These are phyloP conservation scores for Aramus guarauna DNA, from an alignment of 2,113 vertebrate species.

Conservation along the genomic window DNA sequence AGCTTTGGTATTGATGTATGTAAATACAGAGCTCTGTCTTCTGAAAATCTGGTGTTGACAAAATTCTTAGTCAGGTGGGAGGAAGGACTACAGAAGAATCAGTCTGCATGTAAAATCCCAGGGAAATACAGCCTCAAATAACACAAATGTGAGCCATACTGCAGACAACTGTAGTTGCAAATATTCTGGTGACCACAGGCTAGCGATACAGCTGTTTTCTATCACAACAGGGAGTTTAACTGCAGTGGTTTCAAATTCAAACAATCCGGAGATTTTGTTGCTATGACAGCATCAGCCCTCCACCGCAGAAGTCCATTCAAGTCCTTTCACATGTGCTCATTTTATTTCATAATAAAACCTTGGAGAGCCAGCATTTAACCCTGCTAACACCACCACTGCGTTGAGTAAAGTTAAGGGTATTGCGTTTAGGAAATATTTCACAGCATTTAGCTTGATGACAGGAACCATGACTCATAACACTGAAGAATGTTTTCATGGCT, in stretches of 20 bases:
- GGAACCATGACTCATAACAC: not conserved
- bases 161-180: not conserved
- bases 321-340: not conserved
- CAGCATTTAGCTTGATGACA: not conserved
- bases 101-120: not conserved
- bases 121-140: not conserved
- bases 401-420: not conserved
- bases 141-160: not conserved
- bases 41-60: not conserved
- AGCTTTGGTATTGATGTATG: not conserved
- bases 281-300: conserved; percentile 38
- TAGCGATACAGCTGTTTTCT: not conserved
- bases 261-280: not conserved
- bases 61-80: not conserved
- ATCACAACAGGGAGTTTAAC: not conserved
- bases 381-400: not conserved
- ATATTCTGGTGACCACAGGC: not conserved
- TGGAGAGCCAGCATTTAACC: not conserved
- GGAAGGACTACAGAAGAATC: not conserved
- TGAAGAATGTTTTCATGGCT: conserved; percentile 8
- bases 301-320: not conserved
- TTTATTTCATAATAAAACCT: not conserved
- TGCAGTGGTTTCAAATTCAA: not conserved
- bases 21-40: not conserved
- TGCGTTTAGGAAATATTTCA: not conserved